Evolutionary conservation across 2,888 invertebrate genomes (phyloP), one percentile per base, ranked within the genome.

Genomic region (Scaptomyza tumidula): DNA sequence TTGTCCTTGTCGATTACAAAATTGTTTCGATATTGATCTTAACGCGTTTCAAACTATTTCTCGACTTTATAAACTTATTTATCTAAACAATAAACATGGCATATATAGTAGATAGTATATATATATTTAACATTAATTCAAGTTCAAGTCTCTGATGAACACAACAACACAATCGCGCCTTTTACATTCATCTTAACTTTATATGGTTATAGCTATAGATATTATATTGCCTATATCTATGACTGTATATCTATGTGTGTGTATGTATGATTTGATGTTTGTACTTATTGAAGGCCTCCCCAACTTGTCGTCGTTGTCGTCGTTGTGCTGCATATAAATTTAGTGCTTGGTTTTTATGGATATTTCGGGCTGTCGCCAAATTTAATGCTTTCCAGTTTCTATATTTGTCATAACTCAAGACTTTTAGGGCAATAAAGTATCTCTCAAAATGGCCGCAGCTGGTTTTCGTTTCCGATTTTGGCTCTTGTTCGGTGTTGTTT

Each of bases 361-460:
- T 63, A 49, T 45, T 45, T 70, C 67, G 56, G 71, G 53, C 80
- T 59, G 74, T 87, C 68, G 83, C 74, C 82, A 87, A 87, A 67
- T 66, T 77, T 53, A 86, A 82, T 86, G 88, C 66, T 59, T 77
- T 75, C 85, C 77, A 80, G 83, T 83, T 83, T 88, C 83, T 83
- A 83, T 83, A 88, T 83, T 88, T 86, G 83, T 80, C 83, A 86
- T 83, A 88, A 82, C 77, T 63, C 68, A 24, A 66, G 77, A 82
- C 66, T 88, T 85, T 85, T 79, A 68, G 71, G 77, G 64, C 83
- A 71, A 88, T 83, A 83, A 82, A 71, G 66, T 60, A 80, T 72
- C 83, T 83, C 83, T 83, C 83, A 83, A 83, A 88, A 83, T 83
- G 83, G 83, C 88, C 86, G 83, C 83, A 83, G 86, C 83, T 82